Percentiles rank a stretch among this genome's conserved stretches.
Conservation (phyloP, 2,888 invertebrate genomes). For the Tetropium fuscum region DNA sequence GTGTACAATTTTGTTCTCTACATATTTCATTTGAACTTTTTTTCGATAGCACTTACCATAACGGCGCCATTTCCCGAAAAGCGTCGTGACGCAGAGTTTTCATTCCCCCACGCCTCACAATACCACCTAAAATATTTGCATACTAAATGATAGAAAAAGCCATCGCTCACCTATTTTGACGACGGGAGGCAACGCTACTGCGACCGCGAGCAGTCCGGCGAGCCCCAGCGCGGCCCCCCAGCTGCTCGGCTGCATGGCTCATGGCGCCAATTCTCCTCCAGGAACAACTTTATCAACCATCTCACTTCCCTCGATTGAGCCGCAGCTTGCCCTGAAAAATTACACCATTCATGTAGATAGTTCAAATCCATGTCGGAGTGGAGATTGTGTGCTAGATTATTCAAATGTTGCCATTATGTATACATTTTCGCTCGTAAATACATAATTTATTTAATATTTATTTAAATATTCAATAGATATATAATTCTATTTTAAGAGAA, state of each 20-base stretch:
- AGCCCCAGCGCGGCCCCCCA: slow-evolving; percentile 59
- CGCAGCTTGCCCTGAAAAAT: slow-evolving; percentile 24
- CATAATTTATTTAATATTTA: background rate
- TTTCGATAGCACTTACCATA: too few species aligned
- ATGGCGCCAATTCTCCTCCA: slow-evolving; percentile 49
- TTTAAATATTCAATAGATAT: too few species aligned
- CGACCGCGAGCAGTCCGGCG: slow-evolving; percentile 58
- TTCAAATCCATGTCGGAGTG: background rate
- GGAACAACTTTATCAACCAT: slow-evolving; percentile 25
- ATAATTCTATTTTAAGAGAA: too few species aligned
- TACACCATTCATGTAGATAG: slow-evolving; percentile 19
- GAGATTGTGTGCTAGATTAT: background rate
- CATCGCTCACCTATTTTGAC: slow-evolving; percentile 63
- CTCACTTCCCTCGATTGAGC: slow-evolving; percentile 11
- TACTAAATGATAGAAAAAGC: slow-evolving; percentile 10
- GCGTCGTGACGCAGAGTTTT: too few species aligned
- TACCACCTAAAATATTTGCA: slow-evolving; percentile 6
- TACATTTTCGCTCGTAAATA: background rate
- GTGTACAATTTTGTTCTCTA: too few species aligned
- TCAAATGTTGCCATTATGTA: background rate
- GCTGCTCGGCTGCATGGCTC: slow-evolving; percentile 61
- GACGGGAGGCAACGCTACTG: slow-evolving; percentile 60
- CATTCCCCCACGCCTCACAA: too few species aligned
- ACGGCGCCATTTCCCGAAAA: too few species aligned
- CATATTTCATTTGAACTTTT: too few species aligned